Conservation (phyloP, 1,140 invertebrate genomes). For the Neuroterus valhalla region DNA sequence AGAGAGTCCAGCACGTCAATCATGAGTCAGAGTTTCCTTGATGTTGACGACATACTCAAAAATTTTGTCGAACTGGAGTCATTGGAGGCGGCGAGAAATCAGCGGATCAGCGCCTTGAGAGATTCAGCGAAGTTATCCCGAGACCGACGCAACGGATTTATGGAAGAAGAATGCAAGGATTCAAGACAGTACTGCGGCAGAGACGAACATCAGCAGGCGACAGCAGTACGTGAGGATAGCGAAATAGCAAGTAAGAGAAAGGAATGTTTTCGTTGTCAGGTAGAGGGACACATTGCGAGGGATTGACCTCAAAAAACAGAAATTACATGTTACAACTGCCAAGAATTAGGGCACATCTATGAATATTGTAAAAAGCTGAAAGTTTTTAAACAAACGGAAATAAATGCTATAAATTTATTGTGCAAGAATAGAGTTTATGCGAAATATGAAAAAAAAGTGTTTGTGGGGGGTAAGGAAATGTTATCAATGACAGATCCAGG, state of each 20-base stretch:
- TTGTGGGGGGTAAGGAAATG: neutral
- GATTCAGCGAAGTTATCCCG: too few species aligned
- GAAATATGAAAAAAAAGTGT: conserved; percentile 16
- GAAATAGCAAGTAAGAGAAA: neutral
- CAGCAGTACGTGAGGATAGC: too few species aligned
- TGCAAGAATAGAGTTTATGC: too few species aligned
- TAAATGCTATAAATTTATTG: too few species aligned
- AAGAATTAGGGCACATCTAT: too few species aligned
- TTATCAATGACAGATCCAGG: neutral
- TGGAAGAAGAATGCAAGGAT: too few species aligned
- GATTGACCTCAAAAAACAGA: too few species aligned
- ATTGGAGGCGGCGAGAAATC: conserved; percentile 27
- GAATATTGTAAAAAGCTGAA: too few species aligned
- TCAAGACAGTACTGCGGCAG: neutral
- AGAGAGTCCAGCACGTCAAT: conserved; percentile 30
- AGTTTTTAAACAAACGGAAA: too few species aligned
- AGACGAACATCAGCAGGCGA: neutral
- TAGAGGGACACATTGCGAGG: neutral
- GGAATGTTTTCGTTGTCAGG: conserved; percentile 25
- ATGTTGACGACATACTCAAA: conserved; percentile 35
- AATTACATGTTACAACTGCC: too few species aligned
- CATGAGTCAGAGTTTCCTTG: neutral
- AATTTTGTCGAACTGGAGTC: conserved; percentile 34
- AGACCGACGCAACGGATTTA: too few species aligned
- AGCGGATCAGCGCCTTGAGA: neutral